Evolutionary conservation across 2,888 invertebrate genomes (phyloP), one percentile per base, ranked within the genome.

Genomic region (Nemotelus nigrinus): DNA sequence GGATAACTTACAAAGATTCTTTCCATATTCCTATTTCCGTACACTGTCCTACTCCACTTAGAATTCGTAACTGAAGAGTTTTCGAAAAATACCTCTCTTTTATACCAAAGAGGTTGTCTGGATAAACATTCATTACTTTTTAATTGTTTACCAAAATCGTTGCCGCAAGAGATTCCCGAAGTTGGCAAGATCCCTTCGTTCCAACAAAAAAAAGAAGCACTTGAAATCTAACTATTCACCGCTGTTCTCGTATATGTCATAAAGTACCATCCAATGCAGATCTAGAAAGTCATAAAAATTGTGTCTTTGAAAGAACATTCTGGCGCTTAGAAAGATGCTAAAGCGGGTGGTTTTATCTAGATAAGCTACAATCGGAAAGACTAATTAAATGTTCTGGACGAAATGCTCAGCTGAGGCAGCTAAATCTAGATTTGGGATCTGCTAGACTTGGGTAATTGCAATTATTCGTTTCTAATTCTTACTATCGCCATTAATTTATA

Each of bases 261-360:
- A 55, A 53, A 70, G 4, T 60, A 72, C 44, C 63, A 10, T 10
- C 47, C 58, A 58, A 10, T 60, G 74, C 60, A 48, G 63, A 74
- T 48, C 44, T 74, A 63, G 7, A 63, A 74, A 50, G 60, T 74
- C 74, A 50, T 74, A 74, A 74, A 74, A 68, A 72, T 25, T 41
- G 47, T 47, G 45, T 65, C 47, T 65, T 45, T n/a, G 10, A n/a
- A 47, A 65, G 65, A 45, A 65, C 43, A 47, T 47, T 65, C 41
- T 8, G 65, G 65, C 47, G 65, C 65, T 65, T n/a, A 25, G 47
- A n/a, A 47, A 45, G n/a, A 7, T 65, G 10, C 45, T 47, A 47
- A 45, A 25, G 65, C 47, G 65, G 65, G 65, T 65, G 65, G 47
- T 47, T 65, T 47, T 65, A 8, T 47, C 10, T 3, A 3, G 44